phyloP scores from a whole-genome alignment of 2,888 invertebrate genomes.

The Brachyptera putata region DNA sequence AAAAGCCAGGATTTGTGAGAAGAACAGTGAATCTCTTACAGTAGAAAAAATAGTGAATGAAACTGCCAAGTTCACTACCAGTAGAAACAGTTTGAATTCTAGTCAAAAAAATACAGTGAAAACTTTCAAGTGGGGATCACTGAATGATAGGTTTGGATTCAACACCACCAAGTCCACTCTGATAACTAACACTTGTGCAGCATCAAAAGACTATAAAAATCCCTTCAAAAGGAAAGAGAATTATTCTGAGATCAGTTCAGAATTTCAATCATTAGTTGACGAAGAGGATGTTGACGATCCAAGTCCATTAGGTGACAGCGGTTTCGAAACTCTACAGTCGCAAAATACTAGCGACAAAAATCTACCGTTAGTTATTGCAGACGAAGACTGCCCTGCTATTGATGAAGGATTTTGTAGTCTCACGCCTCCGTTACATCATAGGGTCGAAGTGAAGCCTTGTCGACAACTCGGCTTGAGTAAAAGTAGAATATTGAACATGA shows the following conservation, averaged over 20 bases:
- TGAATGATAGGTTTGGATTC: constrained; percentile 20
- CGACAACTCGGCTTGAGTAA: constrained; percentile 43
- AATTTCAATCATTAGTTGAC: neutral
- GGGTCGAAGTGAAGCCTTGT: constrained; percentile 33
- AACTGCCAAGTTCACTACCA: no score
- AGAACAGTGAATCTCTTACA: no score
- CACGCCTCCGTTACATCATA: neutral
- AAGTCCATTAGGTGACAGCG: neutral
- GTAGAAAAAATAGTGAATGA: no score
- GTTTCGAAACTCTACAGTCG: neutral
- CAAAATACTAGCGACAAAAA: neutral
- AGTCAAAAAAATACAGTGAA: no score
- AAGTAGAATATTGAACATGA: constrained; percentile 26
- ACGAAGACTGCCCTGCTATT: neutral
- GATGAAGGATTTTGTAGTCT: constrained; percentile 26
- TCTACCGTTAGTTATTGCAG: no score
- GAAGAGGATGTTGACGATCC: constrained; percentile 20
- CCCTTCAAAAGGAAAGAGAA: neutral
- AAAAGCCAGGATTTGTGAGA: no score
- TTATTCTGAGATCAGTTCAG: neutral
- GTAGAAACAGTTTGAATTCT: no score
- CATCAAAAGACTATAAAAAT: neutral
- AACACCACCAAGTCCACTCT: neutral
- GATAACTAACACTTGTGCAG: neutral
- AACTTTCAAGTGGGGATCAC: constrained; percentile 22